phyloP scores from a whole-genome alignment of 2,113 vertebrate genomes.

The Micromys minutus region DNA sequence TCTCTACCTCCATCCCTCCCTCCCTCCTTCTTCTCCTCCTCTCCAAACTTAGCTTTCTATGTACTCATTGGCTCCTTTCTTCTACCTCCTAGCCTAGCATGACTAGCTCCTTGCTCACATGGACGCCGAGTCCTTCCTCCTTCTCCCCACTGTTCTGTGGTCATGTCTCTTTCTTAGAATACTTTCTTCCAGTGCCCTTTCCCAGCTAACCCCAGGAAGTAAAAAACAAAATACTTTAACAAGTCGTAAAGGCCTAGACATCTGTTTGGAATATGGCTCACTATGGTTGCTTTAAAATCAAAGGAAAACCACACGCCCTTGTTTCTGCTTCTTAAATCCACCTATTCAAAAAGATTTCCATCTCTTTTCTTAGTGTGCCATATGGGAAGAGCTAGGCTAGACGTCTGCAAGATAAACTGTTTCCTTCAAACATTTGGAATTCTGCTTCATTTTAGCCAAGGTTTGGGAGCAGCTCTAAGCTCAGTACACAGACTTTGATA shows the following conservation, averaged over 20 bases:
- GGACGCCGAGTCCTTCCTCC: not conserved
- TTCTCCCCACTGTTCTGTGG: not conserved
- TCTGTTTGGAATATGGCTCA: not conserved
- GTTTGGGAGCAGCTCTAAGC: not conserved
- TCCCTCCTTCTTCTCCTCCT: no score
- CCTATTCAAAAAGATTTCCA: conserved; percentile 37
- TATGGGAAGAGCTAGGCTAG: conserved; percentile 44
- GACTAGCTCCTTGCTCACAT: not conserved
- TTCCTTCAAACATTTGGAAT: conserved; percentile 45
- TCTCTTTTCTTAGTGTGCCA: conserved; percentile 3
- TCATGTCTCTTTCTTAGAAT: conserved; percentile 8
- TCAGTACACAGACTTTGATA: not conserved
- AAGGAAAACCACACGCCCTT: not conserved
- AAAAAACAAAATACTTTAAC: conserved; percentile 44
- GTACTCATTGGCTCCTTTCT: not conserved
- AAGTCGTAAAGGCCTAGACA: not conserved
- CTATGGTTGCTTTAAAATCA: not conserved
- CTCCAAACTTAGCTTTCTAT: not conserved
- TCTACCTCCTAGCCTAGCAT: not conserved
- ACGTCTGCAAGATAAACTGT: conserved; percentile 20
- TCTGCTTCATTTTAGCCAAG: conserved; percentile 1
- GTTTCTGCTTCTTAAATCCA: conserved; percentile 42
- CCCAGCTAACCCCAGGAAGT: not conserved
- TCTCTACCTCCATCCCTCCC: no score
- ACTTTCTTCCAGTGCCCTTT: not conserved